Evolutionary conservation across 2,113 vertebrate species (phyloP).

Genomic region (Psophia crepitans): DNA sequence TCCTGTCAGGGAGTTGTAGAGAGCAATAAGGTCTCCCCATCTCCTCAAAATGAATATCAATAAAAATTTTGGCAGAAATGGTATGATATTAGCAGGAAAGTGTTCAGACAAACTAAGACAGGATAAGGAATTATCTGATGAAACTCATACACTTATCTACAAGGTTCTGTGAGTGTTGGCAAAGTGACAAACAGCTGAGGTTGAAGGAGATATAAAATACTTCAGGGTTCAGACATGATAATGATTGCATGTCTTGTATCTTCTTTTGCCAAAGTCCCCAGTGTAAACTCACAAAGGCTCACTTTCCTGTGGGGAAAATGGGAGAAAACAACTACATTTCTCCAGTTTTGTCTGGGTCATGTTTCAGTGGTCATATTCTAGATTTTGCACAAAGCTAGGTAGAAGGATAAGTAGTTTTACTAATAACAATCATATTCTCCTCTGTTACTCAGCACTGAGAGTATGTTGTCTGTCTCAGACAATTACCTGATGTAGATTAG

Average conservation of each 20-base stretch:
- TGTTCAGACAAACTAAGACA: not conserved
- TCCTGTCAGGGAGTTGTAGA: too few species aligned
- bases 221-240: not conserved
- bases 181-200: not conserved
- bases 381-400: not conserved
- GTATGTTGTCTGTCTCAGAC: not conserved
- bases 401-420: not conserved
- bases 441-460: not conserved
- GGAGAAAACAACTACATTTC: not conserved
- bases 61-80: not conserved
- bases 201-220: not conserved
- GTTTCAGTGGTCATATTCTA: not conserved
- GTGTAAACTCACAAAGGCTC: not conserved
- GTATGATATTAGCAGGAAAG: not conserved
- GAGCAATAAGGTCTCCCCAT: too few species aligned
- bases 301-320: not conserved
- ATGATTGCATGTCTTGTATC: not conserved
- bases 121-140: not conserved
- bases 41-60: not conserved
- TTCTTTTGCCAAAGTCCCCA: not conserved
- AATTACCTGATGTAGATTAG: not conserved
- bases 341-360: not conserved
- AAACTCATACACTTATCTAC: not conserved
- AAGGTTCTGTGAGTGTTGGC: not conserved
- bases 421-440: not conserved